These are phyloP conservation scores for Avahi laniger DNA, from an alignment of 2,797 vertebrate genomes.

Conservation along the genomic window DNA sequence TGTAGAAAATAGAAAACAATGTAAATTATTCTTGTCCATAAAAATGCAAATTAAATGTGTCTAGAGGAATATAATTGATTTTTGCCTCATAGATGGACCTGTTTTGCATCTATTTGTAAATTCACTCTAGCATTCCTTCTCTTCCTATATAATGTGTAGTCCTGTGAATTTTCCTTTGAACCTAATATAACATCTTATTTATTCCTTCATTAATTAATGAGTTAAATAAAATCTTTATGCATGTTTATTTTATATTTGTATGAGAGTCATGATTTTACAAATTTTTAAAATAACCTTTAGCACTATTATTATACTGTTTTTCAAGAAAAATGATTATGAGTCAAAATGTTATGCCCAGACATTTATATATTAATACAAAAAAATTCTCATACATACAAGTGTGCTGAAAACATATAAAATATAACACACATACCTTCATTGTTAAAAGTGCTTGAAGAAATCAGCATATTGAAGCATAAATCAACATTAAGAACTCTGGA, in stretches of 20 bases:
- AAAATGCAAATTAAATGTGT: slow-evolving; percentile 27
- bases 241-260: background rate
- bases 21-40: slow-evolving; percentile 8
- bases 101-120: background rate
- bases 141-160: background rate
- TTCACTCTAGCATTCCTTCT: background rate
- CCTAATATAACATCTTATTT: background rate
- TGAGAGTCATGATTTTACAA: background rate
- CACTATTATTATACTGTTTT: background rate
- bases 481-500: background rate
- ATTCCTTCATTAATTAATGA: background rate
- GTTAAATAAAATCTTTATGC: background rate
- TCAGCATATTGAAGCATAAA: background rate
- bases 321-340: background rate
- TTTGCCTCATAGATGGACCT: background rate
- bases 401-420: background rate
- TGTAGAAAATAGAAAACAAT: background rate
- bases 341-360: background rate
- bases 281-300: background rate
- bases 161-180: background rate
- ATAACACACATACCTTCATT: background rate
- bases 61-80: slow-evolving; percentile 6
- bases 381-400: background rate
- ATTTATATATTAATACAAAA: background rate
- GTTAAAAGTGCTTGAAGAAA: background rate